Evolutionary conservation across 2,888 invertebrate genomes (phyloP).

Genomic region (Calameuta pallipes): DNA sequence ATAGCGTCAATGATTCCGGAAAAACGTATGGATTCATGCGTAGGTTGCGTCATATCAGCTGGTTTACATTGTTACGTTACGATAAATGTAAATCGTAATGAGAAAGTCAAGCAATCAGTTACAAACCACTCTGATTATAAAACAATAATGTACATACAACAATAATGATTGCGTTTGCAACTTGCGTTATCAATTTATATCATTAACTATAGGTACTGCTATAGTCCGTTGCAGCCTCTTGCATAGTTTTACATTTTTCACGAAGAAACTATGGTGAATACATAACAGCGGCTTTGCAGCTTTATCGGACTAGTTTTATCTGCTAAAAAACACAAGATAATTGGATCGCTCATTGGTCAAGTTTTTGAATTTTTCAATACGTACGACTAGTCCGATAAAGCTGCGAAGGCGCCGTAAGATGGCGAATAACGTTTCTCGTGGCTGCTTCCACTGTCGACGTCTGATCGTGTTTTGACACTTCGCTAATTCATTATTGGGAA

Average conservation of each 20-base stretch:
- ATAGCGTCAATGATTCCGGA: constrained; percentile 39
- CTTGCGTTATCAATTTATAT: neutral
- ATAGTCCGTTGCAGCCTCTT: neutral
- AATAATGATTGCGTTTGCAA: neutral
- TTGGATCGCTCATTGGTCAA: neutral
- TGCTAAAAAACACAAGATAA: neutral
- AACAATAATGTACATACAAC: neutral
- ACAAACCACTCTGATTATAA: neutral
- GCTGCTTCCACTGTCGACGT: neutral
- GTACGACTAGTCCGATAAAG: neutral
- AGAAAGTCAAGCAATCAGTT: too few species aligned
- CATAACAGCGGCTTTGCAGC: neutral
- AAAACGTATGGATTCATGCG: constrained; percentile 27
- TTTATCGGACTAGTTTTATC: neutral
- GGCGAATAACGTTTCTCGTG: neutral
- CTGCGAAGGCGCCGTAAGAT: neutral
- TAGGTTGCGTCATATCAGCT: too few species aligned
- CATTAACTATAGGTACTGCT: neutral
- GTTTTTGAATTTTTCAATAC: neutral
- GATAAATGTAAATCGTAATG: too few species aligned
- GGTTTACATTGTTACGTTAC: too few species aligned
- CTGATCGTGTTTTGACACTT: neutral
- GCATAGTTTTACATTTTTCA: neutral
- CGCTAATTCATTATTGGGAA: neutral
- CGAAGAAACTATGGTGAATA: neutral